A percentile compares a stretch with the other conserved stretches of the same genome.
These are phyloP conservation scores for Drosophila ezoana DNA, from an alignment of 2,888 invertebrate species.

Conservation along the genomic window DNA sequence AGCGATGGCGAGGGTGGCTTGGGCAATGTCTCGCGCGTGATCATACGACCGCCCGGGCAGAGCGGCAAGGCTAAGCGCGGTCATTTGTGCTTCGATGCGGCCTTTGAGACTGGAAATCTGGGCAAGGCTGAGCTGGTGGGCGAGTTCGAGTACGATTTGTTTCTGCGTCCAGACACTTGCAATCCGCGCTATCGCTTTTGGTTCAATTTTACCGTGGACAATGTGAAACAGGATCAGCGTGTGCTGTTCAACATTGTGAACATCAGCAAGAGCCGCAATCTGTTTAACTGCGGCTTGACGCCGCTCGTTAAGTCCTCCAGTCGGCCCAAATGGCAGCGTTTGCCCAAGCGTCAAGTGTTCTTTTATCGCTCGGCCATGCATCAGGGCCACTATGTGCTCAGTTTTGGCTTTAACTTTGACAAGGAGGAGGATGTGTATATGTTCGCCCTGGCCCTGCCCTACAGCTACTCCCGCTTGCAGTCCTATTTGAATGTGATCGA, in stretches of 20 bases:
- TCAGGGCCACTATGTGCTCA: slow-evolving; percentile 95
- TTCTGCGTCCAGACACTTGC: slow-evolving; percentile 97
- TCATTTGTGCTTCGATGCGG: slow-evolving; percentile 98
- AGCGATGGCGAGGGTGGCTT: slow-evolving; percentile 97
- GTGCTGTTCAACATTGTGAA: slow-evolving; percentile 99
- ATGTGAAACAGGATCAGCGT: slow-evolving; percentile 96
- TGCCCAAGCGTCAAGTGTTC: slow-evolving; percentile 93
- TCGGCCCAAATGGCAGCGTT: slow-evolving; percentile 94
- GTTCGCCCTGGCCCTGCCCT: slow-evolving; percentile 96
- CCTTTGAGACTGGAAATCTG: slow-evolving; percentile 98
- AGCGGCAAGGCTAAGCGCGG: slow-evolving; percentile 98
- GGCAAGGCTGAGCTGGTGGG: slow-evolving; percentile 97
- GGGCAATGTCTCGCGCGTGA: slow-evolving; percentile 95
- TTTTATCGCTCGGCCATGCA: slow-evolving; percentile 96
- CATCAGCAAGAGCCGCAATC: slow-evolving; percentile 95
- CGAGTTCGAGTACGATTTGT: slow-evolving; percentile 98
- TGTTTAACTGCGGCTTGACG: slow-evolving; percentile 95
- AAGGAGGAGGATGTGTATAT: slow-evolving; percentile 97
- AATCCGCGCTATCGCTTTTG: slow-evolving; percentile 96
- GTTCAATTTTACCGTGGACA: slow-evolving; percentile 99
- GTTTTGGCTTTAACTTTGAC: slow-evolving; percentile 97
- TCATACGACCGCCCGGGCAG: slow-evolving; percentile 95
- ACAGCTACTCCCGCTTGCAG: slow-evolving; percentile 96
- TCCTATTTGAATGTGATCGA: slow-evolving; percentile 92
- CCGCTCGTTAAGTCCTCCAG: slow-evolving; percentile 97